Evolutionary conservation across 2,113 vertebrate species (phyloP).

Genomic region (Heptranchias perlo): DNA sequence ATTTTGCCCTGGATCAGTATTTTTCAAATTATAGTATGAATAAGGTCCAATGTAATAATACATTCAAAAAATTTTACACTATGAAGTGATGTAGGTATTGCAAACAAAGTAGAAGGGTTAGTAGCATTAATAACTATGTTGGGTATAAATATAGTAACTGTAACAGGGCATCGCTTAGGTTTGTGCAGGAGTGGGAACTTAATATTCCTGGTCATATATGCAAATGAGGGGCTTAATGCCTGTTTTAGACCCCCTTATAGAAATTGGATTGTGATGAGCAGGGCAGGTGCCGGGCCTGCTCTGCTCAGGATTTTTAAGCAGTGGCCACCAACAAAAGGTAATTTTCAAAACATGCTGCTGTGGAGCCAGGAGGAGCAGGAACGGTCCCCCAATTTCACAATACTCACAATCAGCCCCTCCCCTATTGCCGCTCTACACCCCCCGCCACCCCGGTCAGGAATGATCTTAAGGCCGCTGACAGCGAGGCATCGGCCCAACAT

Average conservation of each 20-base stretch:
- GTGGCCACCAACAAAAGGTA: neutral
- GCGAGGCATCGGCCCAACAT: neutral
- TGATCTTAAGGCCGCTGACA: neutral
- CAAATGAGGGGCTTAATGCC: neutral
- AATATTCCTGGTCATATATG: neutral
- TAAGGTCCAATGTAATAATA: neutral
- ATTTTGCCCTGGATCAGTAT: neutral
- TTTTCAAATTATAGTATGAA: neutral
- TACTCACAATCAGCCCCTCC: neutral
- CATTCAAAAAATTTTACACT: neutral
- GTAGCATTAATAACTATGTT: neutral
- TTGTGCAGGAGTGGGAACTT: neutral
- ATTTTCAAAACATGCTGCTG: neutral
- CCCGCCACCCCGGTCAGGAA: too few relatives aligned
- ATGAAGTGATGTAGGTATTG: neutral
- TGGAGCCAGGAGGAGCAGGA: too few relatives aligned
- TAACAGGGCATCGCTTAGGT: neutral
- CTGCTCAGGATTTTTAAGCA: neutral
- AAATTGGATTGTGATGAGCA: neutral
- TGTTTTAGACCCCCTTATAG: neutral
- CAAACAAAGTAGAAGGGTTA: neutral
- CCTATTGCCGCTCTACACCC: too few relatives aligned
- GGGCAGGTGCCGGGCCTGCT: neutral
- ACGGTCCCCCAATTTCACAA: neutral
- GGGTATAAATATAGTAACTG: neutral